Evolutionary conservation across 2,113 vertebrate genomes (phyloP).

Genomic region (Carassius carassius): DNA sequence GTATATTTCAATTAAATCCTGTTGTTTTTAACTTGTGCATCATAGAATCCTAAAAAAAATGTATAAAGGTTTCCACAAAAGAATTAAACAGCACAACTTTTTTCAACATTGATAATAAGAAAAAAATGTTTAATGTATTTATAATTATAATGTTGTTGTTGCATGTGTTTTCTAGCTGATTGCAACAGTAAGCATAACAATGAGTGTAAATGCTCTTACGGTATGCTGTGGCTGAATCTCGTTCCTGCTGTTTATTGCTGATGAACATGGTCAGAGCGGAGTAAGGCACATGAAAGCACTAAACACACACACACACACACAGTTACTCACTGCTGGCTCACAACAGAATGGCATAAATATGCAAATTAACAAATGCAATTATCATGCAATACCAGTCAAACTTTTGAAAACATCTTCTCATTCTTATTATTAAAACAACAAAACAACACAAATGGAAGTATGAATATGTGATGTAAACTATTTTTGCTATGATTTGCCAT

Average conservation of each 20-base stretch:
- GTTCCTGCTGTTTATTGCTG: conserved; percentile 89
- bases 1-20: no score
- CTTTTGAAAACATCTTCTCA: not conserved
- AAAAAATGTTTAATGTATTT: not conserved
- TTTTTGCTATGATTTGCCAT: not conserved
- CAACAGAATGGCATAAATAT: not conserved
- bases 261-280: conserved; percentile 98
- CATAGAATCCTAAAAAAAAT: no score
- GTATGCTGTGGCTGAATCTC: conserved; percentile 95
- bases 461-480: not conserved
- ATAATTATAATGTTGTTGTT: not conserved
- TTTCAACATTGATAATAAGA: not conserved
- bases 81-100: not conserved
- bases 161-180: not conserved
- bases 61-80: no score
- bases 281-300: conserved; percentile 98
- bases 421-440: not conserved
- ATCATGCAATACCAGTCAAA: not conserved
- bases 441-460: not conserved
- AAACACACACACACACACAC: not conserved
- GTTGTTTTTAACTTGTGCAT: no score
- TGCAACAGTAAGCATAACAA: not conserved
- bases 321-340: not conserved
- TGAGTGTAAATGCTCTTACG: conserved; percentile 74
- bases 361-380: not conserved